Evolutionary conservation across 2,797 vertebrate genomes (phyloP).

Genomic region (Petrocephalus sullivani): DNA sequence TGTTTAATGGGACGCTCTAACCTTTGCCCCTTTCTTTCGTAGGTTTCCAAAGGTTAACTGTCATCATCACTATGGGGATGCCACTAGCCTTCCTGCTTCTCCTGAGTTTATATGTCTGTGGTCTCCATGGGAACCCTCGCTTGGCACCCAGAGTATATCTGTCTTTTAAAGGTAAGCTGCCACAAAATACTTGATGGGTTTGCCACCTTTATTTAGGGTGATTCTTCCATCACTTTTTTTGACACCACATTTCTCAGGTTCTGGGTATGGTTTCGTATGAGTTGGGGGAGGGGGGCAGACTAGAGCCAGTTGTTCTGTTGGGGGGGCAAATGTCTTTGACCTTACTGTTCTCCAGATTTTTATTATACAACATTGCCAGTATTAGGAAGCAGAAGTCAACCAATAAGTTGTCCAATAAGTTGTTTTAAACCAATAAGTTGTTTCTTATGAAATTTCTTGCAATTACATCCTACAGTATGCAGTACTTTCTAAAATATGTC

Average conservation of each 20-base stretch:
- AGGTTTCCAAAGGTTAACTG: slow-evolving; percentile 47
- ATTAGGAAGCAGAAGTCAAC: too few species aligned
- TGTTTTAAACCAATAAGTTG: not conserved
- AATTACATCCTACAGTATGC: not conserved
- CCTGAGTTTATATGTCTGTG: slow-evolving; percentile 41
- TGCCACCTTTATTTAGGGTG: slow-evolving; percentile 15
- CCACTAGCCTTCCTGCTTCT: slow-evolving; percentile 41
- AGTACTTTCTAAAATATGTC: not conserved
- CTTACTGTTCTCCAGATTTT: not conserved
- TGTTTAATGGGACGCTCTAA: slow-evolving; percentile 15
- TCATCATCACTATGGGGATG: slow-evolving; percentile 42
- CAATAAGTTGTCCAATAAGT: not conserved
- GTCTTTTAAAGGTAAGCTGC: slow-evolving; percentile 50
- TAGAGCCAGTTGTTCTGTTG: not conserved
- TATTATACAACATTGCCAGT: not conserved
- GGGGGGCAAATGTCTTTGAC: not conserved
- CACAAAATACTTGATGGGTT: not conserved
- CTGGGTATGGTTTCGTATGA: not conserved
- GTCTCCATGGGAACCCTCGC: slow-evolving; percentile 46
- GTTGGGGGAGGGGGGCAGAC: not conserved
- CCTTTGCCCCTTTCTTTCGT: slow-evolving; percentile 29
- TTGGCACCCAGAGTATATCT: slow-evolving; percentile 48
- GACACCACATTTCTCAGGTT: not conserved
- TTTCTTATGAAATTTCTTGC: not conserved
- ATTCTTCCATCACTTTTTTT: not conserved